Evolutionary conservation across 2,113 vertebrate species (phyloP).

Genomic region (Strix aluco): DNA sequence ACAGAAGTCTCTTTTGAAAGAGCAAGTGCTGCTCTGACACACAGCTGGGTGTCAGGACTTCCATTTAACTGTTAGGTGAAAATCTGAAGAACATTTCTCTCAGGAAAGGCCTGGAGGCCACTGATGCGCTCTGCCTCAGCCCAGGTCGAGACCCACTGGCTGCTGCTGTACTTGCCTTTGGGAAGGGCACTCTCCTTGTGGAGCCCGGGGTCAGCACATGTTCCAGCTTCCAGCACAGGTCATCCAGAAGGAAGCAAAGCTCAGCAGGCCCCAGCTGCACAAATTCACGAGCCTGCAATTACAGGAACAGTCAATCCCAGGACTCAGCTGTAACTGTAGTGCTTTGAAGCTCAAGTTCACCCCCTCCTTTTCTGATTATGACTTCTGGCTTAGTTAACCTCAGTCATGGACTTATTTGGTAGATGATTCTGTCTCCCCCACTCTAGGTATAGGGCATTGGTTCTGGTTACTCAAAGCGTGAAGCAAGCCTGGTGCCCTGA

Average conservation of each 20-base stretch:
- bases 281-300: conserved; percentile 82
- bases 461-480: neutral
- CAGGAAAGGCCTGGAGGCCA: neutral
- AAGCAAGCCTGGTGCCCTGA: neutral
- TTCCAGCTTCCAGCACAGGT: conserved; percentile 90
- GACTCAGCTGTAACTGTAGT: neutral
- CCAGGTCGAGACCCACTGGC: neutral
- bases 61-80: neutral
- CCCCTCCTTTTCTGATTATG: neutral
- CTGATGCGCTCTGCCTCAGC: neutral
- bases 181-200: conserved; percentile 81
- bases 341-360: neutral
- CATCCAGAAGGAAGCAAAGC: conserved; percentile 91
- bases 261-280: conserved; percentile 89
- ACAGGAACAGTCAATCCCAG: neutral
- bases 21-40: neutral
- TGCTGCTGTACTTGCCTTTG: conserved; percentile 80
- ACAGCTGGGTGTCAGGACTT: neutral
- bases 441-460: neutral
- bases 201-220: conserved; percentile 76
- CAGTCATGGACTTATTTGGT: neutral
- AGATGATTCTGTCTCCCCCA: neutral
- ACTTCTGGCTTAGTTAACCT: neutral
- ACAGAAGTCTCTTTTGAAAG: neutral
- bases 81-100: neutral